These are phyloP conservation scores for Lepus timidus DNA, from an alignment of 2,113 vertebrate species.

Conservation along the genomic window DNA sequence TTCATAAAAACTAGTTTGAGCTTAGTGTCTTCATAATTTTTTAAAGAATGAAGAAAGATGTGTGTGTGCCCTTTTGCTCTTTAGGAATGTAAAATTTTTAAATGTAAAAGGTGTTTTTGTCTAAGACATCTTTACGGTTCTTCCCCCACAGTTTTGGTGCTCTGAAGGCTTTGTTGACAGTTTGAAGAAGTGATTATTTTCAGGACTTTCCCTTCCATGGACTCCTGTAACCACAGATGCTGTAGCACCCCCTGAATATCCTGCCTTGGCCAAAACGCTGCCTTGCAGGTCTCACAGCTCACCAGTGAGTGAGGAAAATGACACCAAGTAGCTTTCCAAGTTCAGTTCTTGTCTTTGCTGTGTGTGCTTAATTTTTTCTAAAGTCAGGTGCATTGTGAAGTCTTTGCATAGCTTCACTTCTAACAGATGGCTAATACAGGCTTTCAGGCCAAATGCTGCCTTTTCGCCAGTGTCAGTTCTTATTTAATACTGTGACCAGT, in stretches of 20 bases:
- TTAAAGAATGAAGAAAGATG: constrained; percentile 51
- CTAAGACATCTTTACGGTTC: neutral
- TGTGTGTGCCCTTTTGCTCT: neutral
- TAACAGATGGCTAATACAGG: neutral
- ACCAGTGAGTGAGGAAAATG: neutral
- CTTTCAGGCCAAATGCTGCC: neutral
- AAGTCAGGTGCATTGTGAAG: constrained; percentile 5
- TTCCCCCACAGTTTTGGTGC: neutral
- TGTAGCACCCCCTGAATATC: neutral
- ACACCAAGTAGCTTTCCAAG: neutral
- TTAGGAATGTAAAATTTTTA: constrained; percentile 42
- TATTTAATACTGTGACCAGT: neutral
- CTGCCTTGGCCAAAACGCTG: neutral
- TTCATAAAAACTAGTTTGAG: constrained; percentile 37
- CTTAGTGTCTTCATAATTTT: neutral
- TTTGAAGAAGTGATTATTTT: constrained; percentile 25
- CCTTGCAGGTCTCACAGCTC: neutral
- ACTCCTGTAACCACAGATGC: neutral
- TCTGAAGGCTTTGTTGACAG: constrained; percentile 7
- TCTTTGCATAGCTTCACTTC: neutral
- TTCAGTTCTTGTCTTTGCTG: neutral
- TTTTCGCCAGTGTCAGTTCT: neutral
- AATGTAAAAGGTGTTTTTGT: neutral
- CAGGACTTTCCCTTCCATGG: neutral
- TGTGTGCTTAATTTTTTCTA: neutral